Evolutionary conservation across 2,113 vertebrate genomes (phyloP).

Genomic region (Murina feae): DNA sequence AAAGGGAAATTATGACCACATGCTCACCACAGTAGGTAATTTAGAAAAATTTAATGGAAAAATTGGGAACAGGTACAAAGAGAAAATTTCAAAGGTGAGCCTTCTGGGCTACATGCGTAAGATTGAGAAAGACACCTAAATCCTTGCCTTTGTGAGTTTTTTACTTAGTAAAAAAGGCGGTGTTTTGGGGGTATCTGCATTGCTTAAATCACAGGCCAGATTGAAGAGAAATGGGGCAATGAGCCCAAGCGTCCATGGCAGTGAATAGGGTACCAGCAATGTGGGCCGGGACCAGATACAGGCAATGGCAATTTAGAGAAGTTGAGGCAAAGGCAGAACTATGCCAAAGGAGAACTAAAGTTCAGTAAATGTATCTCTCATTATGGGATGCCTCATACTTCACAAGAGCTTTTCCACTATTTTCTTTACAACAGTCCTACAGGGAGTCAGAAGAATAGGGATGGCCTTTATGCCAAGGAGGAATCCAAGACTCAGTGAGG

Average conservation of each 20-base stretch:
- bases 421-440: neutral
- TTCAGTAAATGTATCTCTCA: neutral
- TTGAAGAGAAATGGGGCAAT: neutral
- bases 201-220: neutral
- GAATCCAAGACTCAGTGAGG: neutral
- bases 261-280: neutral
- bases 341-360: neutral
- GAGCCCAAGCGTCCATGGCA: neutral
- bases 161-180: neutral
- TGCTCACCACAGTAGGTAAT: slow-evolving; percentile 25
- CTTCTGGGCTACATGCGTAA: neutral
- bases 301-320: neutral
- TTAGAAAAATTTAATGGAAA: slow-evolving; percentile 41
- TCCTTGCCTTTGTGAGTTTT: neutral
- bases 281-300: neutral
- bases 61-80: neutral
- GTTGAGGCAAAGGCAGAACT: neutral
- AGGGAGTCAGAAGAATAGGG: neutral
- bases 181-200: neutral
- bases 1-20: slow-evolving; percentile 36
- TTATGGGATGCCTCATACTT: neutral
- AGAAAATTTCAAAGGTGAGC: neutral
- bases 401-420: neutral
- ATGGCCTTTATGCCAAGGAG: neutral
- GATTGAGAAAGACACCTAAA: neutral